Percentiles rank a stretch among this genome's conserved stretches.
These are phyloP conservation scores for Liopterus haemorrhoidalis DNA, from an alignment of 2,888 invertebrate genomes.

Conservation along the genomic window DNA sequence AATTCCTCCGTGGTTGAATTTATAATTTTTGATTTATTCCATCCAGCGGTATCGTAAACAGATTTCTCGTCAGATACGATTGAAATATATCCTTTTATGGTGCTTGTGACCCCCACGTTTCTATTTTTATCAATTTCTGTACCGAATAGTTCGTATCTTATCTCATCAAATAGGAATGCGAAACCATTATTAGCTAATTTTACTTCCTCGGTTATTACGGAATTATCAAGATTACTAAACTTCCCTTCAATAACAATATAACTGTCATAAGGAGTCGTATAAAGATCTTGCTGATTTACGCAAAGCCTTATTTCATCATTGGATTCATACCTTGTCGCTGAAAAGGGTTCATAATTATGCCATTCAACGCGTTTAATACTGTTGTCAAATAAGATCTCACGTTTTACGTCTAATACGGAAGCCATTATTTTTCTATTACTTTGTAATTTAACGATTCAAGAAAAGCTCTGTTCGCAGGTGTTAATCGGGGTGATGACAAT, in stretches of 20 bases:
- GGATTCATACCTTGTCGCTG: slow-evolving; percentile 7
- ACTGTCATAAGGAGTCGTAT: slow-evolving; percentile 12
- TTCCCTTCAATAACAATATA: slow-evolving; percentile 25
- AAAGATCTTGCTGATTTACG: slow-evolving; percentile 13
- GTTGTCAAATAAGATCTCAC: background rate
- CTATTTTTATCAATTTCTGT: slow-evolving; percentile 36
- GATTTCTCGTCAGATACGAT: slow-evolving; percentile 31
- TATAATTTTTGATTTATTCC: slow-evolving; percentile 19
- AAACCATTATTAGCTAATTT: slow-evolving; percentile 32
- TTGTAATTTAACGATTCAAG: slow-evolving; percentile 2
- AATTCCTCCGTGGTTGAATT: slow-evolving; percentile 30
- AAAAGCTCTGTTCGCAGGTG: slow-evolving; percentile 2
- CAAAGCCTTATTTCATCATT: slow-evolving; percentile 21
- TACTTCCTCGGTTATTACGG: background rate
- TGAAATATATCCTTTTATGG: slow-evolving; percentile 38
- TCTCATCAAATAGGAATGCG: slow-evolving; percentile 37
- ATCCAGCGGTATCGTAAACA: slow-evolving; percentile 32
- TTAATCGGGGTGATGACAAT: background rate
- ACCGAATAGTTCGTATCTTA: slow-evolving; percentile 39
- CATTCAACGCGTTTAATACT: slow-evolving; percentile 8
- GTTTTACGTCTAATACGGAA: slow-evolving; percentile 1
- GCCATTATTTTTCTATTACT: slow-evolving; percentile 1
- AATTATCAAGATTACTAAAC: background rate
- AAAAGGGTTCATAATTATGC: background rate
- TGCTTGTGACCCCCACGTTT: slow-evolving; percentile 37